Evolutionary conservation across 2,113 vertebrate species (phyloP).

Genomic region (Clinocottus analis): DNA sequence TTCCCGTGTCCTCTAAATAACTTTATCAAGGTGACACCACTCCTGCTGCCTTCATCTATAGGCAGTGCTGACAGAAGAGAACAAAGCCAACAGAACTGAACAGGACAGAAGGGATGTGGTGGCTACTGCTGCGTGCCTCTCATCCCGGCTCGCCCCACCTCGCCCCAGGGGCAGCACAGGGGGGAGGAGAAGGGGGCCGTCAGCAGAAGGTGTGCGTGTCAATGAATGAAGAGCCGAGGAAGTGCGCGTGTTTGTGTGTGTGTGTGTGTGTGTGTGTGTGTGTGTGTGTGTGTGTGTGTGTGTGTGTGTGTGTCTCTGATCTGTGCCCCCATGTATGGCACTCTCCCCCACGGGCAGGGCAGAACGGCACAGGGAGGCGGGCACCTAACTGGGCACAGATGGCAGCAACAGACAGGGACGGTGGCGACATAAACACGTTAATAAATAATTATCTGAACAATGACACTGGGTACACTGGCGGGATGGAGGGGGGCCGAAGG

Average conservation of each 20-base stretch:
- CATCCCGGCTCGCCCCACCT: constrained; percentile 72
- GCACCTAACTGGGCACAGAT: constrained; percentile 85
- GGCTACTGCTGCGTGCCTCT: constrained; percentile 74
- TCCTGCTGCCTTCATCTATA: constrained; percentile 38
- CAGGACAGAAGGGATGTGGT: constrained; percentile 76
- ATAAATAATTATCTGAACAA: constrained; percentile 82
- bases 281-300: constrained; percentile 44
- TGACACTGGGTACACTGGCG: constrained; percentile 69
- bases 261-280: constrained; percentile 53
- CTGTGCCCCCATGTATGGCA: constrained; percentile 62
- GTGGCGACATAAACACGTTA: constrained; percentile 76
- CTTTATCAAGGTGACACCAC: constrained; percentile 77
- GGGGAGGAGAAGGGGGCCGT: constrained; percentile 50
- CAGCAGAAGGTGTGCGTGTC: constrained; percentile 70
- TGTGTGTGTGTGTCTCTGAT: constrained; percentile 65
- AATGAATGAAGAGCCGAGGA: constrained; percentile 40
- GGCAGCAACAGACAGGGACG: constrained; percentile 74
- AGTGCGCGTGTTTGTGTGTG: constrained; percentile 5
- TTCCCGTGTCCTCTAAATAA: constrained; percentile 71
- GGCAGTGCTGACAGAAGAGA: constrained; percentile 65
- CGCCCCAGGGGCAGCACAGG: constrained; percentile 68
- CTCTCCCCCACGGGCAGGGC: constrained; percentile 68
- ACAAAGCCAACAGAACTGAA: constrained; percentile 63
- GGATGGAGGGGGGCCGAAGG: constrained; percentile 21
- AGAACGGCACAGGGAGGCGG: constrained; percentile 72